Percentiles rank a stretch among this genome's conserved stretches.
Evolutionary conservation across 2,888 invertebrate genomes (phyloP).

Genomic region (Biston stratarius): DNA sequence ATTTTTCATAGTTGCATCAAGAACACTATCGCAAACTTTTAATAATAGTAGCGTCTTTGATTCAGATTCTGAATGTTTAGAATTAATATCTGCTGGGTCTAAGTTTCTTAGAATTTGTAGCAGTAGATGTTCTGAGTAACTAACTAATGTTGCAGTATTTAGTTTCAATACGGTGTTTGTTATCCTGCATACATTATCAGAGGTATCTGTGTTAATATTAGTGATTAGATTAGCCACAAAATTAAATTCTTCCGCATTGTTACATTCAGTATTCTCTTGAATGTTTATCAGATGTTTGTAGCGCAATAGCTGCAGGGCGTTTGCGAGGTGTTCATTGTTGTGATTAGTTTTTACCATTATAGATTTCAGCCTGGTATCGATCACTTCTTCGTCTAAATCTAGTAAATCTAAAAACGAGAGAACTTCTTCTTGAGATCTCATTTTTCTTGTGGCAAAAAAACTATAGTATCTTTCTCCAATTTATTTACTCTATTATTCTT

Average conservation of each 20-base stretch:
- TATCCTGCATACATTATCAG: constrained; percentile 68
- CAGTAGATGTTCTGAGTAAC: constrained; percentile 76
- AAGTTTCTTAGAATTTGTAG: constrained; percentile 72
- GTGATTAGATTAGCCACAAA: constrained; percentile 67
- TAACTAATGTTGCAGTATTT: constrained; percentile 59
- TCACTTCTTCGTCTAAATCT: constrained; percentile 75
- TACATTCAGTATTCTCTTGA: constrained; percentile 73
- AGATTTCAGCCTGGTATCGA: constrained; percentile 68
- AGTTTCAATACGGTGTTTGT: constrained; percentile 63
- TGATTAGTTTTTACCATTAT: constrained; percentile 64
- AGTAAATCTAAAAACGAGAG: constrained; percentile 73
- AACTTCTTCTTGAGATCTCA: constrained; percentile 56
- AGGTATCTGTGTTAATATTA: constrained; percentile 56
- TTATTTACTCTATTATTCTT: too few relatives aligned
- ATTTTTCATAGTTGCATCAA: constrained; percentile 61
- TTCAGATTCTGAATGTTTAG: constrained; percentile 31
- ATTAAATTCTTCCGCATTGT: constrained; percentile 67
- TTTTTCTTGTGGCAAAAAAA: constrained; percentile 14
- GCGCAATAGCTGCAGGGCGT: constrained; percentile 66
- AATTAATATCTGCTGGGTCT: constrained; percentile 45
- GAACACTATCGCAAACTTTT: constrained; percentile 67
- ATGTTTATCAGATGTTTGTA: constrained; percentile 76
- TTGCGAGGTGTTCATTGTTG: constrained; percentile 64
- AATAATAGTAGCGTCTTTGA: constrained; percentile 53
- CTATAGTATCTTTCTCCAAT: too few relatives aligned